Base-by-base conservation (phyloP, 2,888 invertebrate genomes). In the Adelognathus sp. region DNA sequence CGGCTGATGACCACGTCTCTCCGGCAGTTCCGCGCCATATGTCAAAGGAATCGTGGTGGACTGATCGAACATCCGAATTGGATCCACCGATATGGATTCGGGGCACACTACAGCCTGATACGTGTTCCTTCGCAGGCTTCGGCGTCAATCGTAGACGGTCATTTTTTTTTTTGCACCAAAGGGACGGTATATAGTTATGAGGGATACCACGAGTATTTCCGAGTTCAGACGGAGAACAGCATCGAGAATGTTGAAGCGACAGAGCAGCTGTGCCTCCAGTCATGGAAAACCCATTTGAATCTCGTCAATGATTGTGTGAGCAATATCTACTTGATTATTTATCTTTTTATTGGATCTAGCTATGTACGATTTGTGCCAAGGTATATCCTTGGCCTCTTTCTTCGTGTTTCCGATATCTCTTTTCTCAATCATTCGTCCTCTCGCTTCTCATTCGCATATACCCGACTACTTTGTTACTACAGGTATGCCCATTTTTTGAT, bases 251-350 rank as follows among this genome's bases (percentile, higher is more conserved):
- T 6, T 29, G 46, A 9, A 31, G 27, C 9, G 44, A 36, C 52
- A 31, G 50, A 70, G 63, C 66, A 67, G 50, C 52, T 41, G 16
- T 41, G 41, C 46, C 58, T 52, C 33, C 21, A 61, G 73, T 72
- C 69, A 78, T 76, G 79, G 76, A 79, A 77, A 79, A 81, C 77
- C 75, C 75, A 56, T 79, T 75, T 63, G 67, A 77, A 64, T 80
- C 72, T 80, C 58, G 50, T 74, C 69, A 76, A 80, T 76, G 70
- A 80, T 81, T 75, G 79, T 64, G 60, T 54, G 41, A 31, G 44
- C 46, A 16, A 39, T 54, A n/a, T n/a, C n/a, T n/a, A n/a, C n/a
- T n/a, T n/a, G n/a, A n/a, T n/a, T n/a, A n/a, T n/a, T n/a, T n/a
- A n/a, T 36, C 67, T 67, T 60, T 60, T 63, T 61, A 63, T 76